Base-by-base conservation (phyloP, 2,888 invertebrate species). In the Auanema sp. region DNA sequence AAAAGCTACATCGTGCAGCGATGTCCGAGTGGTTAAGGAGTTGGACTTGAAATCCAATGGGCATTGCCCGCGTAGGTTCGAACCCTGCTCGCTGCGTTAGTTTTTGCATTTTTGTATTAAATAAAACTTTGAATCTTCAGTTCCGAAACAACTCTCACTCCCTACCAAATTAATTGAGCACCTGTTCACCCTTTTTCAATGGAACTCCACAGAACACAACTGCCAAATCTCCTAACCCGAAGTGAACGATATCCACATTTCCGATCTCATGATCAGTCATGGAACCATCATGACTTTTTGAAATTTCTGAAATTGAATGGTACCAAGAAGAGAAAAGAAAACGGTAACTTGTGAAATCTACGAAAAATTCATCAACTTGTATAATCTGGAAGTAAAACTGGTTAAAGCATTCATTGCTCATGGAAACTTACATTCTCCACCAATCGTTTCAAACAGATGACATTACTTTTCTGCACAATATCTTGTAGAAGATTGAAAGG, bases 1-100 rank as follows among this genome's bases (percentile, higher is more conserved):
- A 3, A 3, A 16, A 21, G 18, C 47, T 21, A 47, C 47, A 47
- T 5, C 16, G 16, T 21, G 47, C 21, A 21, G 47, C 18, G 21
- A 47, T 18, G 21, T 47, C 21, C 47, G 87, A 87, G 87, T 87
- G 87, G 87, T 87, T 87, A 87, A 87, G 87, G 87, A 86, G 88
- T 88, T 87, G 86, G 88, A 88, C 88, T 88, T 86, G 88, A 88
- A 88, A 88, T 88, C 88, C 86, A 87, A 87, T 88, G 88, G 88
- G 88, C 86, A 86, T 79, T 88, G 86, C 88, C 88, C 88, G 88
- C 88, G 86, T 87, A 88, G 88, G 88, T 88, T 88, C 88, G 87
- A 88, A 88, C 87, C 88, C 88, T 88, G 87, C 87, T 87, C 82
- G 83, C 79, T 77, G 78, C 78, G 78, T 33, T 33, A 18, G 4